Evolutionary conservation across 2,113 vertebrate species (phyloP), one percentile per base, ranked within the genome.

Genomic region (Brienomyrus brachyistius): DNA sequence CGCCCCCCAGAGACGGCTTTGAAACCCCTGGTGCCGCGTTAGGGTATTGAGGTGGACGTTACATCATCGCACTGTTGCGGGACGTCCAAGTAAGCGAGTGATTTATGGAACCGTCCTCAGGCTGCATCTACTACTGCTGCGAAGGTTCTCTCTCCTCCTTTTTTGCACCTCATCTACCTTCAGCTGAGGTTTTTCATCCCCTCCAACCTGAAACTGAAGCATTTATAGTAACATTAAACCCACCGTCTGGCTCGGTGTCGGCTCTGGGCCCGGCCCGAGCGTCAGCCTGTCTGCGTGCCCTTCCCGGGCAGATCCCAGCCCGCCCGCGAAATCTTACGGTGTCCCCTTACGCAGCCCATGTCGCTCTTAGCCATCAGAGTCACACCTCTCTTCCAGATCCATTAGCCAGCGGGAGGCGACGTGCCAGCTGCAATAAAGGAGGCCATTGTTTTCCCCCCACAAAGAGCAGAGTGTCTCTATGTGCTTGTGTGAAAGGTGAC

Each of bases 301-400:
- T 54, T 52, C 59, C 45, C 10, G 59, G 85, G 89, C 62, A 87
- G 62, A 87, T 87, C 89, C 35, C 66, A 17, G 66, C 85, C 56
- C 50, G 89, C 50, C 74, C 48, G 62, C 82, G 19, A 0, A n/a
- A 19, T 70, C 56, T 21, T 51, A 21, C 19, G 47, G 59, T 86
- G 90, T 84, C 92, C 93, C 93, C 92, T 94, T 91, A 90, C 91
- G 94, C 56, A 13, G 21, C 52, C 84, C 1, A 15, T 77, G 40
- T 87, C 40, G 19, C 92, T 93, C 94, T 94, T 93, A 94, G 94
- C 92, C 94, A 92, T 92, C 92, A 93, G 94, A 94, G 91, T 93
- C 94, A 93, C 94, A 93, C 93, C 94, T 94, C 94, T 93, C 93
- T 94, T 90, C 19, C 56, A 9, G 91, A 92, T 93, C 94, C 92